These are phyloP conservation scores for Siphonodentalium dalli DNA, from an alignment of 2,888 invertebrate species.

Conservation along the genomic window DNA sequence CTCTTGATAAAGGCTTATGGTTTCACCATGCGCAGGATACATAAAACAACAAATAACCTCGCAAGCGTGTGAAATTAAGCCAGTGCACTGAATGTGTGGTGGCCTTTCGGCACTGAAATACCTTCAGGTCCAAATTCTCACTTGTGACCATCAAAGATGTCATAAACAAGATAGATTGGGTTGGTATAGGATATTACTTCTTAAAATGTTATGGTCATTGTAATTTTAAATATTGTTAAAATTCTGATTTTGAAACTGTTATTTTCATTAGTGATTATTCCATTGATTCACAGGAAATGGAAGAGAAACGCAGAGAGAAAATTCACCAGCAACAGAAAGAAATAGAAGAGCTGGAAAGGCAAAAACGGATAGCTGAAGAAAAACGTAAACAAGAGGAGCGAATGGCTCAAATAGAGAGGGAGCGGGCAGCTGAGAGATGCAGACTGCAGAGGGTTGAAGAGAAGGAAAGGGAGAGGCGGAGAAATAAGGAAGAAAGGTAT, in stretches of 20 bases:
- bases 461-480: conserved; percentile 32
- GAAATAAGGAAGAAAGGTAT: conserved; percentile 38
- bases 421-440: conserved; percentile 32
- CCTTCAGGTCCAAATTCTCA: too few relatives aligned
- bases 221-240: background rate
- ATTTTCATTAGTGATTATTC: background rate
- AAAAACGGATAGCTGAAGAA: conserved; percentile 37
- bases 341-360: conserved; percentile 41
- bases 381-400: conserved; percentile 34
- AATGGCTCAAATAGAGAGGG: conserved; percentile 31
- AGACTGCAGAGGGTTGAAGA: conserved; percentile 36
- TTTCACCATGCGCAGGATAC: too few relatives aligned
- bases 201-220: background rate
- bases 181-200: too few relatives aligned
- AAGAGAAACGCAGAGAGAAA: conserved; percentile 34
- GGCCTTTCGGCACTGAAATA: too few relatives aligned
- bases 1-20: too few relatives aligned
- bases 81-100: too few relatives aligned
- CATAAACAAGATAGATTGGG: too few relatives aligned
- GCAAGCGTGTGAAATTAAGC: too few relatives aligned
- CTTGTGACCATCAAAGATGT: too few relatives aligned
- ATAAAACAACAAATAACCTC: too few relatives aligned
- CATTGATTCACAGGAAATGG: conserved; percentile 32
- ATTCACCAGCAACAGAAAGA: conserved; percentile 41
- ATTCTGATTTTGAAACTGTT: background rate